phyloP scores from a whole-genome alignment of 2,113 vertebrate species.

The Conger conger region DNA sequence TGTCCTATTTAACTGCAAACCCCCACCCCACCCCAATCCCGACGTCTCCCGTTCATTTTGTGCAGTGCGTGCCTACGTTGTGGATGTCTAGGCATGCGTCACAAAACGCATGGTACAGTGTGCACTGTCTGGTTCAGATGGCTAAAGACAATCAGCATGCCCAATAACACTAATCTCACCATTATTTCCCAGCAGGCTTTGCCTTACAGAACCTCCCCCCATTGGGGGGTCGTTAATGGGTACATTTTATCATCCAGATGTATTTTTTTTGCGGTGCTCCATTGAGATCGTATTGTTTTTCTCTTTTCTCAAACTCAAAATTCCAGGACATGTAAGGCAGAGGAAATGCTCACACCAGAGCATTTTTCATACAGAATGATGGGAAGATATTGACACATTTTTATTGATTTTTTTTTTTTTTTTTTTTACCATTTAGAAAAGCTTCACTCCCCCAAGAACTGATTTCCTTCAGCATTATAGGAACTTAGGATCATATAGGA shows the following conservation, averaged over 20 bases:
- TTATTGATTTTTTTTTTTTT: background rate
- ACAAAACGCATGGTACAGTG: background rate
- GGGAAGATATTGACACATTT: background rate
- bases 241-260: background rate
- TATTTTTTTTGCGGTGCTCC: background rate
- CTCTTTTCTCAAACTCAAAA: too few relatives aligned
- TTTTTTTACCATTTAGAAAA: background rate
- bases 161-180: constrained; percentile 10
- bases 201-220: background rate
- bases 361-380: too few relatives aligned
- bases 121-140: background rate
- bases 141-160: constrained; percentile 1
- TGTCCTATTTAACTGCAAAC: background rate
- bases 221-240: background rate
- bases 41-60: background rate
- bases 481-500: too few relatives aligned
- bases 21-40: background rate
- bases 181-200: constrained; percentile 19
- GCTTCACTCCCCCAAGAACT: background rate
- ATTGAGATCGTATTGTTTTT: background rate
- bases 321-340: too few relatives aligned
- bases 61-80: background rate
- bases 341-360: background rate
- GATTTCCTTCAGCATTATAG: background rate
- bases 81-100: background rate